These are phyloP conservation scores for Styela clava DNA, from an alignment of 23 tunicate genomes.

Conservation along the genomic window DNA sequence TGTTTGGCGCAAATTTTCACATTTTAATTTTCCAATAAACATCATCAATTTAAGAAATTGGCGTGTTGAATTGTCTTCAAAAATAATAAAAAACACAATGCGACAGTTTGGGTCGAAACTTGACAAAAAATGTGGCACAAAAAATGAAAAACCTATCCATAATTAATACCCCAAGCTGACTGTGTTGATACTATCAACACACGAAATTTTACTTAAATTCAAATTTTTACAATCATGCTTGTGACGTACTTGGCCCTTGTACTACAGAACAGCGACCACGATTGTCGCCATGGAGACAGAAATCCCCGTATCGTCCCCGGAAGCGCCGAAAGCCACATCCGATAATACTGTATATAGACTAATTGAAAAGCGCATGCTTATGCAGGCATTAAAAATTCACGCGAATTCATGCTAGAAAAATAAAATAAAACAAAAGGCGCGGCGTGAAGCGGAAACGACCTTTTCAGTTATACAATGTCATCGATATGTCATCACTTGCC, in stretches of 20 bases:
- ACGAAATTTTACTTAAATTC: no score
- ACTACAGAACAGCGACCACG: no score
- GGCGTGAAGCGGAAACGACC: neutral
- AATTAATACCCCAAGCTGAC: neutral
- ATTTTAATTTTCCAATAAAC: neutral
- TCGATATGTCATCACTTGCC: no score
- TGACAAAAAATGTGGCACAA: neutral
- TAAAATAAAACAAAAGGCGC: neutral
- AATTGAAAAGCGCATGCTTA: neutral
- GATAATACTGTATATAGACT: neutral
- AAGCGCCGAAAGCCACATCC: neutral
- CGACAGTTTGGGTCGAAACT: neutral
- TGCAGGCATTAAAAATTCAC: neutral
- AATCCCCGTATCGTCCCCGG: neutral
- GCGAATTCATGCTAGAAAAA: neutral
- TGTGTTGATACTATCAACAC: neutral
- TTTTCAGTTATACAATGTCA: neutral
- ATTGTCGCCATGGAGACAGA: neutral
- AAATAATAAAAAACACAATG: neutral
- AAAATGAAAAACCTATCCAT: neutral
- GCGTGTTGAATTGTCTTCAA: neutral
- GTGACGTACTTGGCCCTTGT: neutral
- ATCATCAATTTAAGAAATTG: neutral
- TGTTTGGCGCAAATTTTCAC: no score
- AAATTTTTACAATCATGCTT: no score